These are phyloP conservation scores for Trachymyrmex cornetzi DNA, from an alignment of 1,140 invertebrate species.

Conservation along the genomic window DNA sequence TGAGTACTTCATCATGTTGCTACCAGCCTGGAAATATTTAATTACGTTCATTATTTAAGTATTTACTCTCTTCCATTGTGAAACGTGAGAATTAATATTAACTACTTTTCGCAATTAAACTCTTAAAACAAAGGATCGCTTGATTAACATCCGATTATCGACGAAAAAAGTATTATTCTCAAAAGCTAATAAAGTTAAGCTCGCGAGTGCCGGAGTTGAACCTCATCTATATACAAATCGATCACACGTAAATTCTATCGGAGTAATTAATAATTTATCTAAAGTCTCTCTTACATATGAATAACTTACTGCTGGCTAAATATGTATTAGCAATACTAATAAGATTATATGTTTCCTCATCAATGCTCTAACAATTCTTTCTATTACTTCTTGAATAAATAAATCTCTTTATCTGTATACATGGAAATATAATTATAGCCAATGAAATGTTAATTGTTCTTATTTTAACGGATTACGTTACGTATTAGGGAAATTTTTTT, in stretches of 20 bases:
- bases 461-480: background rate
- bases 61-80: conserved; percentile 67
- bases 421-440: background rate
- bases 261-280: conserved; percentile 58
- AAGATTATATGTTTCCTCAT: background rate
- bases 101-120: conserved; percentile 68
- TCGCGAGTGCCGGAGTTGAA: conserved; percentile 8
- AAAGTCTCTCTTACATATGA: conserved; percentile 18
- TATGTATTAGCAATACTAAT: background rate
- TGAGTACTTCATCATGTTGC: conserved; percentile 17
- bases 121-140: conserved; percentile 55
- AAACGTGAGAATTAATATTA: conserved; percentile 65
- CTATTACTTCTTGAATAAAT: conserved; percentile 4
- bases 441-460: conserved; percentile 9
- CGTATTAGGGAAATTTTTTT: background rate
- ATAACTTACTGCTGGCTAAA: conserved; percentile 15
- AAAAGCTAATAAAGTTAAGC: conserved; percentile 56
- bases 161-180: conserved; percentile 60
- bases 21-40: conserved; percentile 62
- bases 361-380: background rate
- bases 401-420: background rate
- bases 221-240: conserved; percentile 40
- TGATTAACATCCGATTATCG: conserved; percentile 59
- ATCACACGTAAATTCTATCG: conserved; percentile 47
- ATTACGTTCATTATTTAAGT: conserved; percentile 51